These are phyloP conservation scores for Mungos mungo DNA, from an alignment of 2,113 vertebrate species.

Conservation along the genomic window DNA sequence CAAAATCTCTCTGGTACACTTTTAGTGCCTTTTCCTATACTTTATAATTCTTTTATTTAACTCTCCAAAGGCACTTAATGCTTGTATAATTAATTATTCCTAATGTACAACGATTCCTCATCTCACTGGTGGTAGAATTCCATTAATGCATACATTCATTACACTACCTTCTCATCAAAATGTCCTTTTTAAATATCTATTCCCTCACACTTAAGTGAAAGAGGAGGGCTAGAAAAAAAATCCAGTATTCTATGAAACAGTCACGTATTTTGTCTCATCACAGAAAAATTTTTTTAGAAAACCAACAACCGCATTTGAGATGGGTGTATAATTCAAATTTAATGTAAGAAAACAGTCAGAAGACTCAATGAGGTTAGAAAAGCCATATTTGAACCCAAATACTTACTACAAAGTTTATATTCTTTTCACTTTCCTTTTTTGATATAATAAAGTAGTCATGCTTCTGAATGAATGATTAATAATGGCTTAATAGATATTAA, in stretches of 20 bases:
- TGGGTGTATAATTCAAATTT: neutral
- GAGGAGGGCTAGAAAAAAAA: neutral
- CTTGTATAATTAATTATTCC: neutral
- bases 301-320: neutral
- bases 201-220: neutral
- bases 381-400: neutral
- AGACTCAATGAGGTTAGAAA: neutral
- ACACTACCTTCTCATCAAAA: neutral
- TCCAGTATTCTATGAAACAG: neutral
- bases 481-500: neutral
- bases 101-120: neutral
- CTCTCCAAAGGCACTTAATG: neutral
- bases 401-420: neutral
- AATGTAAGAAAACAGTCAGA: neutral
- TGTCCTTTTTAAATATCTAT: neutral
- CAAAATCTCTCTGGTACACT: neutral
- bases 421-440: neutral
- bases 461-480: neutral
- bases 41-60: neutral
- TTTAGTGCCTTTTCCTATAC: neutral
- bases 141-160: neutral
- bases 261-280: neutral
- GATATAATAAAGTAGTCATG: neutral
- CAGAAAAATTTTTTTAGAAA: neutral
- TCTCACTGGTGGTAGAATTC: neutral